phyloP scores from a whole-genome alignment of 2,113 vertebrate genomes.

The Oxyura jamaicensis region DNA sequence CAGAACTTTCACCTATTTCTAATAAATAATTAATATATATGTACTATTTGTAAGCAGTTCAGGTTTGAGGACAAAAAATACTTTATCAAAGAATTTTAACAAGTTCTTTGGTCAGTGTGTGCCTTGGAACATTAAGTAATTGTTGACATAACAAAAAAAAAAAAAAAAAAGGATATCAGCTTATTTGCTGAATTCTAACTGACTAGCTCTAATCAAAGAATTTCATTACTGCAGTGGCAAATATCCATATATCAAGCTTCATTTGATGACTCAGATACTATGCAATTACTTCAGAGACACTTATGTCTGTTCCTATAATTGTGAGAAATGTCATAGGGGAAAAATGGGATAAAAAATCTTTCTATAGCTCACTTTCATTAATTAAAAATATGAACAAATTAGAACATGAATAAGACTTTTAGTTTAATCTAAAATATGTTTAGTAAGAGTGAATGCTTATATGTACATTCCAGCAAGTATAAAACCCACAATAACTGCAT shows the following conservation, averaged over 20 bases:
- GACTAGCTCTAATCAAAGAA: not conserved
- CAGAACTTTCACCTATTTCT: not conserved
- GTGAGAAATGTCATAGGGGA: not conserved
- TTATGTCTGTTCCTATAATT: not conserved
- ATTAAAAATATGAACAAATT: not conserved
- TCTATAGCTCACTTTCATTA: not conserved
- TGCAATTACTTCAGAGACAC: constrained; percentile 11
- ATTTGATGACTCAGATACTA: not conserved
- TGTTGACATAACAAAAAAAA: not conserved
- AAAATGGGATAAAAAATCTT: not conserved
- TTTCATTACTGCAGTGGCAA: not conserved
- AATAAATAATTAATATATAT: not conserved
- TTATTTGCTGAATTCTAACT: not conserved
- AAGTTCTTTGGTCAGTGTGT: not conserved
- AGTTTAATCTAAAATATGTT: not conserved
- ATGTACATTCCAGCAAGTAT: not conserved
- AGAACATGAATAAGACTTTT: not conserved
- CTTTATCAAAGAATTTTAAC: not conserved
- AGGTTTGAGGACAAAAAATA: not conserved
- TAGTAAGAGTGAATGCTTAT: not conserved
- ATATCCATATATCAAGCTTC: not conserved
- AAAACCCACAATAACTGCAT: not conserved
- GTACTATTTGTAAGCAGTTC: not conserved
- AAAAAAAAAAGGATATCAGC: not conserved
- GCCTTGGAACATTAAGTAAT: not conserved